Evolutionary conservation across 2,797 vertebrate species (phyloP), one percentile per base, ranked within the genome.

Genomic region (Brotula barbata): DNA sequence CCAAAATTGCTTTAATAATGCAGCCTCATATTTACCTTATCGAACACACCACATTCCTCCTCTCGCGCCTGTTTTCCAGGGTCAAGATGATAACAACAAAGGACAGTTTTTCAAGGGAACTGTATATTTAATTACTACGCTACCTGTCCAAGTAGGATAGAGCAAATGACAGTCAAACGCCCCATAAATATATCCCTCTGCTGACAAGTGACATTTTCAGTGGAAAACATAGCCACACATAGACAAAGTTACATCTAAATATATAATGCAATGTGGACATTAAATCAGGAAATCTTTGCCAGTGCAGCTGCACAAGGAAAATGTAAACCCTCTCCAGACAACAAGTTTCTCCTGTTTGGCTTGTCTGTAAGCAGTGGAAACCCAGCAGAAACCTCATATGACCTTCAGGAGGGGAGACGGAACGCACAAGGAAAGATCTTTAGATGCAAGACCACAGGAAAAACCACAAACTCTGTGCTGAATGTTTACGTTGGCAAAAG

Each of bases 381-480:
- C 45, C 22, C 4, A 49, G 59, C 58, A 64, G 12, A 9, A 19
- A 31, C 6, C 8, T 28, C 4, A 28, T 64, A n/a, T n/a, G n/a
- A n/a, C n/a, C n/a, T n/a, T n/a, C 19, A 43, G 34, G 46, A 59
- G 63, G 22, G 34, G 37, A 0, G 0, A 11, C 1, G 6, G 8
- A 43, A 37, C 51, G 17, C 45, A n/a, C n/a, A n/a, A n/a, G 49
- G 53, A 50, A 45, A 33, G 1, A 7, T 14, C 0, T 39, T 34
- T 6, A 12, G n/a, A 23, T 5, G n/a, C 4, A 21, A 13, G 41
- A 14, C 43, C 15, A 68, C 75, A 72, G 70, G 83, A 78, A 68
- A 39, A 82, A 85, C 71, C 54, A 64, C 78, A 75, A 76, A 25
- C 0, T n/a, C 28, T 7, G 9, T 12, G 5, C 14, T 25, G 11